These are phyloP conservation scores for Columbina picui DNA, from an alignment of 2,113 vertebrate genomes.

Conservation along the genomic window DNA sequence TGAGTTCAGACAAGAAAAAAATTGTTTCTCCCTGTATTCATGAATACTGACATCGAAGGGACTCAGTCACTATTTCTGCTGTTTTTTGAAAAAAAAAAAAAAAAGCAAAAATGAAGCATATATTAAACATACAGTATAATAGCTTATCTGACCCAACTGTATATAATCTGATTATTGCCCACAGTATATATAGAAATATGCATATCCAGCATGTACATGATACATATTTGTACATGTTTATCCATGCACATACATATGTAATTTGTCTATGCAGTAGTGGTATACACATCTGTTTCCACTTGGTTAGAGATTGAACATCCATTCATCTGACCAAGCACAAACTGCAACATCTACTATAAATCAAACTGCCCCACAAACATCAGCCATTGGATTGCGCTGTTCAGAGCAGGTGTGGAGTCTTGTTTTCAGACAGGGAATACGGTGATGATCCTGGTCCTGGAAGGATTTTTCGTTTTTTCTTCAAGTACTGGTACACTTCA, in stretches of 20 bases:
- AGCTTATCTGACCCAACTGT: background rate
- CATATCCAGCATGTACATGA: background rate
- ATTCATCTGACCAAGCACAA: background rate
- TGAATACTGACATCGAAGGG: conserved; percentile 51
- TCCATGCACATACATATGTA: background rate
- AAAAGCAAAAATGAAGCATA: conserved; percentile 38
- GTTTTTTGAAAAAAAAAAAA: background rate
- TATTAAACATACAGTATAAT: background rate
- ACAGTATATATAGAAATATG: background rate
- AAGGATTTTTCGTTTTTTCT: background rate
- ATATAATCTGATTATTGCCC: background rate
- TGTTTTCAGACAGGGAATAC: background rate
- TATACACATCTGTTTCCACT: background rate
- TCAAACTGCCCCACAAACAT: background rate
- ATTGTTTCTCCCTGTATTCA: conserved; percentile 31
- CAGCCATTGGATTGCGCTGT: accelerated
- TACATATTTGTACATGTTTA: background rate
- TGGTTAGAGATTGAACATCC: background rate
- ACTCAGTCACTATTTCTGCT: conserved; percentile 26
- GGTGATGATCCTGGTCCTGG: background rate
- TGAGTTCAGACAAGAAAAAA: conserved; percentile 45
- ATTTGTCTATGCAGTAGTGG: background rate
- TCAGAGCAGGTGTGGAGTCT: background rate
- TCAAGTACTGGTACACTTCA: background rate
- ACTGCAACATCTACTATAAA: background rate